These are phyloP conservation scores for Cladopsammia gracilis DNA, from an alignment of 64 coral and sea anemone genomes.

Conservation along the genomic window DNA sequence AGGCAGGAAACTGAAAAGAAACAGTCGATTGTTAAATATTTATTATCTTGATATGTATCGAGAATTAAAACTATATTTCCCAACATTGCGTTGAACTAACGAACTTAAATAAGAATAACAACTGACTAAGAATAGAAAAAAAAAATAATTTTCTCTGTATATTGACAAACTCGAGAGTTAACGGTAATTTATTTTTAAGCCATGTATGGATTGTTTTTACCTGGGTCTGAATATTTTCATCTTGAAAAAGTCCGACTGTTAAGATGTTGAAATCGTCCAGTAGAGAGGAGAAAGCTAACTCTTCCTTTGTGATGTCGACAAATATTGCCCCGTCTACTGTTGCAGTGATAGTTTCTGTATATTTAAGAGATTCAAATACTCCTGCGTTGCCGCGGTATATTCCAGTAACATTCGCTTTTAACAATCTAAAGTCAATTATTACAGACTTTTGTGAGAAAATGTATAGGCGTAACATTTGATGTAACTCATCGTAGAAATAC, in stretches of 20 bases:
- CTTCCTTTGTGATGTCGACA: not conserved
- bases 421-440: not conserved
- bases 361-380: not conserved
- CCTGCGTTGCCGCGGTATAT: not conserved
- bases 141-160: not conserved
- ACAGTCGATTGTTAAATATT: too few species aligned
- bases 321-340: not conserved
- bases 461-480: not conserved
- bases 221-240: not conserved
- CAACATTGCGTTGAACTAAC: not conserved
- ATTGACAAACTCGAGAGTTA: not conserved
- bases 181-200: not conserved
- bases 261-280: not conserved
- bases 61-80: too few species aligned
- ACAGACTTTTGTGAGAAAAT: slow-evolving; percentile 1
- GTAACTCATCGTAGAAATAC: not conserved
- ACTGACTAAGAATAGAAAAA: not conserved
- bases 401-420: not conserved
- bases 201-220: not conserved
- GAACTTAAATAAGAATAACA: not conserved
- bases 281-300: not conserved
- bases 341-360: not conserved
- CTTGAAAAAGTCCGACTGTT: slow-evolving; percentile 12
- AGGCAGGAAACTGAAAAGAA: too few species aligned
- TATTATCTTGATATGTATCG: too few species aligned